Evolutionary conservation across 2,113 vertebrate genomes (phyloP).

Genomic region (Condylura cristata): DNA sequence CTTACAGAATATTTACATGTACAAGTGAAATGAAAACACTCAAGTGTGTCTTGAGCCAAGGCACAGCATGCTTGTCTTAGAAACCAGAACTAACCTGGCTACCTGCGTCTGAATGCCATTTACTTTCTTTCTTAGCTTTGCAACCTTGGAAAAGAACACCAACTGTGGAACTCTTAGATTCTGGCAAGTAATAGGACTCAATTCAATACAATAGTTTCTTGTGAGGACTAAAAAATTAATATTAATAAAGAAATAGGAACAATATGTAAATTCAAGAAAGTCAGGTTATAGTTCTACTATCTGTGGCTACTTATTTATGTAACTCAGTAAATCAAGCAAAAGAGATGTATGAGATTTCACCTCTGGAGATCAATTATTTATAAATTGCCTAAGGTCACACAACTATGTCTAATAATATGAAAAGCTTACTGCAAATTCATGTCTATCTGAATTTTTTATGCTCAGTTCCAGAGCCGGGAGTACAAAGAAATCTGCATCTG

Average conservation of each 20-base stretch:
- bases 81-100: background rate
- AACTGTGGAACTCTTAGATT: background rate
- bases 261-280: background rate
- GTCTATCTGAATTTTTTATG: background rate
- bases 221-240: background rate
- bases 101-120: background rate
- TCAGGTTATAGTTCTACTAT: background rate
- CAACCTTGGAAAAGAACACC: background rate
- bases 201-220: background rate
- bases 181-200: background rate
- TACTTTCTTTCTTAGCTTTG: background rate
- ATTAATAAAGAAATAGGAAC: background rate
- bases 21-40: no score
- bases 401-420: background rate
- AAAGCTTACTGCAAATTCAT: background rate
- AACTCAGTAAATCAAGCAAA: background rate
- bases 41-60: background rate
- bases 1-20: no score
- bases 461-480: no score
- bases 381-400: background rate
- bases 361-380: background rate
- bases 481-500: no score
- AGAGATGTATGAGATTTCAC: background rate
- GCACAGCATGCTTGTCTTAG: accelerated
- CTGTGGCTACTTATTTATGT: background rate